Percentiles rank a stretch among this genome's conserved stretches.
phyloP scores from a whole-genome alignment of 2,888 invertebrate species.

The Baccha elongata region DNA sequence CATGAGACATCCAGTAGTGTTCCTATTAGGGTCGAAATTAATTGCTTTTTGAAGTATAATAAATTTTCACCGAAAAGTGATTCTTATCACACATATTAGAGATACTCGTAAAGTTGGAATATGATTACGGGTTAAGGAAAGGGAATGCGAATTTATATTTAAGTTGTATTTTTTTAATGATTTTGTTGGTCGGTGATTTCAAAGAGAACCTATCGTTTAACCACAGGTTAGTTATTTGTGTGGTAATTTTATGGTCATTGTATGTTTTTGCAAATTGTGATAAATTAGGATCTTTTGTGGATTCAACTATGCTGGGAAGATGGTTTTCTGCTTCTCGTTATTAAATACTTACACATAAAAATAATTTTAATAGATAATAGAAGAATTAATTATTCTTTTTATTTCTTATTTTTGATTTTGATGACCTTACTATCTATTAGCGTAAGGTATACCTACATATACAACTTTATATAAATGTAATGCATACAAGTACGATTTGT shows the following conservation, averaged over 20 bases:
- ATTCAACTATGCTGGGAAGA: too few relatives aligned
- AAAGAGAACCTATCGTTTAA: slow-evolving; percentile 17
- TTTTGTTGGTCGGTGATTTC: neutral
- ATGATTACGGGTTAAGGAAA: neutral
- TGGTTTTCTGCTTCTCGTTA: too few relatives aligned
- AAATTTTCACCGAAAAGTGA: slow-evolving; percentile 60
- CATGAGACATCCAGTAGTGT: slow-evolving; percentile 25
- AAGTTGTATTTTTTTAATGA: neutral
- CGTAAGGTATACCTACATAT: too few relatives aligned
- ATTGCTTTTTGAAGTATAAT: slow-evolving; percentile 62
- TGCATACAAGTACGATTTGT: too few relatives aligned
- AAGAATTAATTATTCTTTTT: too few relatives aligned
- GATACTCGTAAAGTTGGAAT: too few relatives aligned
- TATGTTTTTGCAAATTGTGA: neutral
- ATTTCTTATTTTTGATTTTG: too few relatives aligned
- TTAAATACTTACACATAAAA: too few relatives aligned
- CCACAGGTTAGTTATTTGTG: neutral
- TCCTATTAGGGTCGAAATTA: slow-evolving; percentile 67
- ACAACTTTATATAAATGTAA: too few relatives aligned
- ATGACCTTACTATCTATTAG: too few relatives aligned
- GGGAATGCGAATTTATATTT: slow-evolving; percentile 48
- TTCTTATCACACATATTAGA: slow-evolving; percentile 53
- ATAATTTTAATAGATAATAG: too few relatives aligned
- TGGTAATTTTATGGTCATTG: neutral
- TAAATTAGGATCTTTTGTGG: neutral